A percentile compares a stretch with the other conserved stretches of the same genome.
These are phyloP conservation scores for Oophaga sylvatica DNA, from an alignment of 2,797 vertebrate species.

Conservation along the genomic window DNA sequence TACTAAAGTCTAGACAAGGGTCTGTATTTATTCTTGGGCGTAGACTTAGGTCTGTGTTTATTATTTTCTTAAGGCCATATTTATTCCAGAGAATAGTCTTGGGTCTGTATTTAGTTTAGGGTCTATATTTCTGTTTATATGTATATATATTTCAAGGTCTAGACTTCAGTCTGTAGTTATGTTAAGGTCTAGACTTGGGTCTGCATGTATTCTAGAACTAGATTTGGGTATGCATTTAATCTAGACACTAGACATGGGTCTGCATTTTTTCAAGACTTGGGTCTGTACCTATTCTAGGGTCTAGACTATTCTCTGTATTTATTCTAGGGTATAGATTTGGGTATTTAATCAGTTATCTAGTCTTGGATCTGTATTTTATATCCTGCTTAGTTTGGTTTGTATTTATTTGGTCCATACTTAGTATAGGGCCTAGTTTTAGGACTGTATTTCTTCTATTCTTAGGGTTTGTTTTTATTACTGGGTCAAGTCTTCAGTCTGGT, in stretches of 20 bases:
- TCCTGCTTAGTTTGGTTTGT: neutral
- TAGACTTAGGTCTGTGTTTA: too few relatives aligned
- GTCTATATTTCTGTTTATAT: neutral
- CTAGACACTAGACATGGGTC: neutral
- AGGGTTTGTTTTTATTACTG: too few relatives aligned
- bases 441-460: neutral
- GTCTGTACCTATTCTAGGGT: neutral
- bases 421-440: neutral
- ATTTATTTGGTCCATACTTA: neutral
- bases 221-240: neutral
- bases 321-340: neutral
- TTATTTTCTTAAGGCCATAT: too few relatives aligned
- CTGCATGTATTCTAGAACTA: neutral
- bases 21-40: neutral
- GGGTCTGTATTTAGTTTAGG: too few relatives aligned
- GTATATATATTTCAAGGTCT: neutral
- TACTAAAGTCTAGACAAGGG: too few relatives aligned
- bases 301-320: neutral
- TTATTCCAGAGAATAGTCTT: too few relatives aligned
- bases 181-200: too few relatives aligned
- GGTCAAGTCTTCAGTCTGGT: neutral
- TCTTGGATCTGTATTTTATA: neutral
- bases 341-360: too few relatives aligned
- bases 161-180: too few relatives aligned
- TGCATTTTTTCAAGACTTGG: neutral